Evolutionary conservation across 2,888 invertebrate species (phyloP).

Genomic region (Luffia ferchaultella): DNA sequence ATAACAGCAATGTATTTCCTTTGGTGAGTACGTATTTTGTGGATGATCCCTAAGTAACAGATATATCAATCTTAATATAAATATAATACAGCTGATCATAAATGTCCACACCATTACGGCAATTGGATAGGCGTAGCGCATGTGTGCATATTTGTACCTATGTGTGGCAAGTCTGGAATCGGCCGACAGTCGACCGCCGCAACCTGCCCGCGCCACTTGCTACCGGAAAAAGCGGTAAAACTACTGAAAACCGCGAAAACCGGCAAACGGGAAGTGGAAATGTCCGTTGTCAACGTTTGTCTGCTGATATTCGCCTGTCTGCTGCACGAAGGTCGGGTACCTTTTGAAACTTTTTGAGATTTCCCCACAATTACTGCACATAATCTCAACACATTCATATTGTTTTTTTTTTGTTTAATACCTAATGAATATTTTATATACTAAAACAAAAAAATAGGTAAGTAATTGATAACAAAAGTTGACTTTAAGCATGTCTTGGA

Average conservation of each 20-base stretch:
- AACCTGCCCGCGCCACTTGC: neutral
- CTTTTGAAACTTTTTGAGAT: no score
- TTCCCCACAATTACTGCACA: no score
- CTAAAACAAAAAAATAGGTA: no score
- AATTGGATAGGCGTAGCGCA: conserved; percentile 55
- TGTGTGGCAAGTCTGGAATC: neutral
- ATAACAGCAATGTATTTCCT: neutral
- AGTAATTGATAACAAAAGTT: no score
- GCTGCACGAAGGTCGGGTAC: neutral
- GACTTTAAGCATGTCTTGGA: no score
- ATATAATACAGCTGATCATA: conserved; percentile 20
- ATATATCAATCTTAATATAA: neutral
- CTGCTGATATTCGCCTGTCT: neutral
- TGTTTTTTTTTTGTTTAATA: no score
- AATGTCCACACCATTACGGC: conserved; percentile 19
- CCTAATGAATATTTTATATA: no score
- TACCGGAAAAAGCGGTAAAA: no score
- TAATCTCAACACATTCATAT: no score
- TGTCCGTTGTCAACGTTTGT: neutral
- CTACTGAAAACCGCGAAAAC: neutral
- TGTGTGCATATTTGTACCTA: no score
- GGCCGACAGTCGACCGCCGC: neutral
- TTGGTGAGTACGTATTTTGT: no score
- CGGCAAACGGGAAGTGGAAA: neutral
- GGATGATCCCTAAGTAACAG: no score